These are phyloP conservation scores for Lochmaea crataegi DNA, from an alignment of 2,888 invertebrate genomes.

Conservation along the genomic window DNA sequence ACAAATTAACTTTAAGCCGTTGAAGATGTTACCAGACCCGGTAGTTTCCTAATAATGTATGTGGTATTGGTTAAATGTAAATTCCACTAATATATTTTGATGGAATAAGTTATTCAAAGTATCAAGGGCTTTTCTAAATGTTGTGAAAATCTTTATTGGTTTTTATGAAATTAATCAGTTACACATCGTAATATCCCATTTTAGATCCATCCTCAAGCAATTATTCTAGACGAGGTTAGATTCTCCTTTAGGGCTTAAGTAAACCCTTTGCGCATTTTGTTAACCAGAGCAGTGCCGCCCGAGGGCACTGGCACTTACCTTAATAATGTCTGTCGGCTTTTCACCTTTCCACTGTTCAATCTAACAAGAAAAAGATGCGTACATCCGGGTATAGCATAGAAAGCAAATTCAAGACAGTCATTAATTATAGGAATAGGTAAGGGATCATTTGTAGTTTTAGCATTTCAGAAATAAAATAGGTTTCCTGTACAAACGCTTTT, in stretches of 20 bases:
- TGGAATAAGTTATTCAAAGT: not conserved
- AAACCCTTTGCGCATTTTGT: conserved; percentile 4
- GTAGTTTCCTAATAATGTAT: not conserved
- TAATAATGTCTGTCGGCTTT: not conserved
- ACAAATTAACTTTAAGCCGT: not conserved
- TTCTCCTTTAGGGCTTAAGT: not conserved
- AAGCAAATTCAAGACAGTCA: too few species aligned
- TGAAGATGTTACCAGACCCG: not conserved
- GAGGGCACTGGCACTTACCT: not conserved
- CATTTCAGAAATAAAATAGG: too few species aligned
- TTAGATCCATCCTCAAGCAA: conserved; percentile 4
- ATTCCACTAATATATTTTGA: not conserved
- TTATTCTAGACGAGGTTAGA: not conserved
- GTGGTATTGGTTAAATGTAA: not conserved
- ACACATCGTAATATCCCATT: not conserved
- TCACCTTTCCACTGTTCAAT: not conserved
- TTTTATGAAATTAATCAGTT: not conserved
- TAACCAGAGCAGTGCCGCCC: not conserved
- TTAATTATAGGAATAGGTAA: too few species aligned
- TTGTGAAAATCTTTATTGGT: too few species aligned
- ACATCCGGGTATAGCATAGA: too few species aligned
- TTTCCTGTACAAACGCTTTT: too few species aligned
- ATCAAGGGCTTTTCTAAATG: too few species aligned
- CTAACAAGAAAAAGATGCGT: too few species aligned
- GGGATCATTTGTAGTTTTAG: too few species aligned